A percentile compares a stretch with the other conserved stretches of the same genome.
Conservation (phyloP, 2,797 vertebrate species). For the Tokudaia tokunoshimensis region DNA sequence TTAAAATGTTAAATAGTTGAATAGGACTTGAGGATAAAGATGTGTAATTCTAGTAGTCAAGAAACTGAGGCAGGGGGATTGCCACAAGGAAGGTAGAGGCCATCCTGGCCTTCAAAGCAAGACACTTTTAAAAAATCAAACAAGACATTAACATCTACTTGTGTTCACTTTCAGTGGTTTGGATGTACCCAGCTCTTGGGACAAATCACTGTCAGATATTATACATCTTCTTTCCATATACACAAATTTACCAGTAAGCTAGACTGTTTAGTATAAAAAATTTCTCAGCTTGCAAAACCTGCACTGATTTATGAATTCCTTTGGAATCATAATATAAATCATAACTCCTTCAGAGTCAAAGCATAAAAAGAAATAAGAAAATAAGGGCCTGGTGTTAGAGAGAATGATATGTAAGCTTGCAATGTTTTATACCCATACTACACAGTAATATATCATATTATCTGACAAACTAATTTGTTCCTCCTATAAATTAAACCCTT, state of each 20-base stretch:
- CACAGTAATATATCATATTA: too few relatives aligned
- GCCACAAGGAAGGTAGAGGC: background rate
- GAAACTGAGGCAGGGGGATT: background rate
- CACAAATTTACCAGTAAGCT: background rate
- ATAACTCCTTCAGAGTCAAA: background rate
- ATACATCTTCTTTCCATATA: background rate
- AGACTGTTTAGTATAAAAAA: background rate
- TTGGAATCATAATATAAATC: background rate
- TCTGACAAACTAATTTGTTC: background rate
- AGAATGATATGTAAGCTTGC: background rate
- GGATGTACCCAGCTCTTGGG: background rate
- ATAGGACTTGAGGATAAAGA: background rate
- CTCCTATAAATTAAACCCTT: background rate
- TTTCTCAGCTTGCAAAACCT: background rate
- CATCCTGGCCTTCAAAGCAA: background rate
- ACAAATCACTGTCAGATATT: background rate
- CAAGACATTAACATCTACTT: background rate
- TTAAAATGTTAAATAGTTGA: background rate
- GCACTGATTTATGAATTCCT: background rate
- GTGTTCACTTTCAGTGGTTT: background rate
- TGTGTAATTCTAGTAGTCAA: background rate
- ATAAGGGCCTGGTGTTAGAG: background rate
- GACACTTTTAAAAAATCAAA: background rate
- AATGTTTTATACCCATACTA: background rate
- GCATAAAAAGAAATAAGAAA: conserved; percentile 19